These are phyloP conservation scores for Aphidoletes aphidimyza DNA, from an alignment of 2,888 invertebrate genomes.

Conservation along the genomic window DNA sequence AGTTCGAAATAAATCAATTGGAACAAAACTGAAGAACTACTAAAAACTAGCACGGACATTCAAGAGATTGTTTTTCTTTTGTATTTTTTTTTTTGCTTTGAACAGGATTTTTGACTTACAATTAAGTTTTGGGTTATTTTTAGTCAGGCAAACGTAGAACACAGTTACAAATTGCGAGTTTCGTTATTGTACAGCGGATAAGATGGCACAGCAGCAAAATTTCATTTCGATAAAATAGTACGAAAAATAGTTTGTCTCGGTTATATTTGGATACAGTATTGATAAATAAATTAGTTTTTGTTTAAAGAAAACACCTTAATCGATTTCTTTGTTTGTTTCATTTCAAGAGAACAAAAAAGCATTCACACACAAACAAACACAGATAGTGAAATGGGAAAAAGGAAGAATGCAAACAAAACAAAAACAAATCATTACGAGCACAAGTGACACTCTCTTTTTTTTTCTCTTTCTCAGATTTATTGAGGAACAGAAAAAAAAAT, in stretches of 20 bases:
- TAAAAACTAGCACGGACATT: not conserved
- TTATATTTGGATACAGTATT: slow-evolving; percentile 1
- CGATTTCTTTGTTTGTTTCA: not conserved
- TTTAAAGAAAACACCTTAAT: not conserved
- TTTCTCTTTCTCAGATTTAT: not conserved
- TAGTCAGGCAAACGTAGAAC: not conserved
- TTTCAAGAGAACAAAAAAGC: slow-evolving; percentile 53
- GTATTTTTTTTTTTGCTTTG: not conserved
- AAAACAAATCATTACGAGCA: not conserved
- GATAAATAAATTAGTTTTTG: not conserved
- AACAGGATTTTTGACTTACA: not conserved
- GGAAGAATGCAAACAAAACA: slow-evolving; percentile 37
- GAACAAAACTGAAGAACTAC: not conserved
- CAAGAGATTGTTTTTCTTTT: not conserved
- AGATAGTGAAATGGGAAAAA: not conserved
- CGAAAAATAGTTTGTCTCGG: slow-evolving; percentile 21
- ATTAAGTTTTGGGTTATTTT: not conserved
- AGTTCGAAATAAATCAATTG: no score
- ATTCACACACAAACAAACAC: slow-evolving; percentile 1
- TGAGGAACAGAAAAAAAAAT: not conserved
- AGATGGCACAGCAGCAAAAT: slow-evolving; percentile 6
- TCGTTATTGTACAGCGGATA: not conserved
- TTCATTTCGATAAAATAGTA: not conserved
- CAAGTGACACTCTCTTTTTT: not conserved
- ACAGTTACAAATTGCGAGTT: not conserved